Evolutionary conservation across 2,113 vertebrate genomes (phyloP).

Genomic region (Atherinomorus stipes): DNA sequence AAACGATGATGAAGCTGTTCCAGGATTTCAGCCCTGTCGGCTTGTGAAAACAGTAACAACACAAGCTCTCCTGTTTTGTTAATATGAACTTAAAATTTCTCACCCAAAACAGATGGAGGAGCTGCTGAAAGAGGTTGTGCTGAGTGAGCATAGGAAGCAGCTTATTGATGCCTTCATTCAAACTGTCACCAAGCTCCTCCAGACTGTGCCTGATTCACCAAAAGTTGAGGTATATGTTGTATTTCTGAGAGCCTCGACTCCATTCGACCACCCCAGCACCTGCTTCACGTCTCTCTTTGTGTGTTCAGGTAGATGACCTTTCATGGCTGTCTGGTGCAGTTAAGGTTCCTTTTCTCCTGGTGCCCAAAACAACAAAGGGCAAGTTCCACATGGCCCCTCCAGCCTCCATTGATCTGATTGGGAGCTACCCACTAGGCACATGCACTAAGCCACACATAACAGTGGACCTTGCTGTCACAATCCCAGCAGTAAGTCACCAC

Average conservation of each 20-base stretch:
- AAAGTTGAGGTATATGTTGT: conserved; percentile 83
- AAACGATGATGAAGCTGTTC: neutral
- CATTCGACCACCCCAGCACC: neutral
- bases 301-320: conserved; percentile 87
- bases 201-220: conserved; percentile 80
- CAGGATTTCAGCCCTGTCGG: neutral
- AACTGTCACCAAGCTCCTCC: conserved; percentile 84
- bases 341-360: conserved; percentile 89
- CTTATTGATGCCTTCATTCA: conserved; percentile 87
- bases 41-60: neutral
- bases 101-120: conserved; percentile 88
- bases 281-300: neutral
- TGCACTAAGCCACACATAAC: conserved; percentile 88
- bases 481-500: conserved; percentile 87
- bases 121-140: conserved; percentile 90
- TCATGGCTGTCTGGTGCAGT: conserved; percentile 87
- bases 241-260: neutral
- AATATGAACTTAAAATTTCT: neutral
- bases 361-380: conserved; percentile 89
- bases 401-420: conserved; percentile 86
- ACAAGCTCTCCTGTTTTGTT: neutral
- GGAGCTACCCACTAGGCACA: conserved; percentile 94
- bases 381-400: conserved; percentile 90
- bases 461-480: conserved; percentile 90
- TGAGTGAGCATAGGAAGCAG: conserved; percentile 89